A percentile compares a stretch with the other conserved stretches of the same genome.
These are phyloP conservation scores for Oscheius sp. DNA, from an alignment of 2,888 invertebrate genomes.

Conservation along the genomic window DNA sequence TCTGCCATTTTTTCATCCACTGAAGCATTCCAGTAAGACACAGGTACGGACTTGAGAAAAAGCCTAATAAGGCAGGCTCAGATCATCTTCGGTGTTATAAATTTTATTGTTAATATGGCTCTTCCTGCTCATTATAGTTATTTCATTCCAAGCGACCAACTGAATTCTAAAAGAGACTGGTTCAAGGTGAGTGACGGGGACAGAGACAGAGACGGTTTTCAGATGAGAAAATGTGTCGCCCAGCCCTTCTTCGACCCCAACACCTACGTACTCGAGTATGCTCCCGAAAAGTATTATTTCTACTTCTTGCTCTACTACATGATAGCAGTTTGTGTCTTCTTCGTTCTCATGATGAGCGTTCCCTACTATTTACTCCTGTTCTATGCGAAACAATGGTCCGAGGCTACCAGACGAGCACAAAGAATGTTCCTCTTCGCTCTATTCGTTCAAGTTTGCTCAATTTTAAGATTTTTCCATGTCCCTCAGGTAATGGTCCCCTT, in stretches of 20 bases:
- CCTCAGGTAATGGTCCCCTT: conserved; percentile 7
- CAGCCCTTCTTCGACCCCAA: conserved; percentile 14
- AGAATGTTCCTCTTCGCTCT: conserved; percentile 11
- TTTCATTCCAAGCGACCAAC: conserved; percentile 9
- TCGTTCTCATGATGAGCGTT: neutral
- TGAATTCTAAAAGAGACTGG: conserved; percentile 7
- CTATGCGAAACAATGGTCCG: neutral
- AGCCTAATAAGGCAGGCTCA: neutral
- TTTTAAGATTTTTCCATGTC: neutral
- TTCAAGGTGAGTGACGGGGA: conserved; percentile 1
- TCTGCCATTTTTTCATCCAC: neutral
- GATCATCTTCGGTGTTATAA: neutral
- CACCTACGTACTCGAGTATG: conserved; percentile 12
- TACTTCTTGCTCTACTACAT: conserved; percentile 19
- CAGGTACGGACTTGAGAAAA: neutral
- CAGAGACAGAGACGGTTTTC: neutral
- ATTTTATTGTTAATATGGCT: neutral
- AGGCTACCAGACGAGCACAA: conserved; percentile 5
- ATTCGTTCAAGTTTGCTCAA: neutral
- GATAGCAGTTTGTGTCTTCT: neutral
- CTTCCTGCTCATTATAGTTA: neutral
- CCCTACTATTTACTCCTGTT: neutral
- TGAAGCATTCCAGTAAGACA: neutral
- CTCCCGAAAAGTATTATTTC: conserved; percentile 21
- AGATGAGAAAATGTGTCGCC: conserved; percentile 8